A percentile compares a stretch with the other conserved stretches of the same genome.
Conservation (phyloP, 2,888 invertebrate species). For the Venustoraphidia nigricollis region DNA sequence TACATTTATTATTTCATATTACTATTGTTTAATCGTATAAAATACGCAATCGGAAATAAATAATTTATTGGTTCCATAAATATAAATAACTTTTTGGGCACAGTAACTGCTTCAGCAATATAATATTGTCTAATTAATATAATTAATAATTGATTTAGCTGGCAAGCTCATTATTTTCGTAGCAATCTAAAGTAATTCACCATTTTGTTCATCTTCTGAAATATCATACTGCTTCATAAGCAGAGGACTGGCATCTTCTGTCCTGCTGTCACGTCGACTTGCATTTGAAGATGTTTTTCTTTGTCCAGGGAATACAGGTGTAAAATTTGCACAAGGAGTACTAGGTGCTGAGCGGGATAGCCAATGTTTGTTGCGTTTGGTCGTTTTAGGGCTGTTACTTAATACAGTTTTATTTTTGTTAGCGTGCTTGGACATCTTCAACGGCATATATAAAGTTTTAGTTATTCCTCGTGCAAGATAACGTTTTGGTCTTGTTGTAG, state of each 20-base stretch:
- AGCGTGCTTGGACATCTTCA: slow-evolving; percentile 27
- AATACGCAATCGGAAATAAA: too few relatives aligned
- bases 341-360: slow-evolving; percentile 66
- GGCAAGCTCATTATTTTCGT: too few relatives aligned
- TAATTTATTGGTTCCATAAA: too few relatives aligned
- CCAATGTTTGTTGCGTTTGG: slow-evolving; percentile 29
- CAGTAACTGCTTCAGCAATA: too few relatives aligned
- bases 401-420: slow-evolving; percentile 4
- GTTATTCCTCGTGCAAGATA: slow-evolving; percentile 39
- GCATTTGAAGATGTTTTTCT: slow-evolving; percentile 29
- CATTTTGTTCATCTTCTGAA: slow-evolving; percentile 24
- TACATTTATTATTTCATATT: too few relatives aligned
- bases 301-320: slow-evolving; percentile 48
- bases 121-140: too few relatives aligned
- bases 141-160: too few relatives aligned
- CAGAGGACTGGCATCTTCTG: slow-evolving; percentile 46
- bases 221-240: slow-evolving; percentile 36
- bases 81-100: too few relatives aligned
- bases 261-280: slow-evolving; percentile 33
- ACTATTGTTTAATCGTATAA: too few relatives aligned
- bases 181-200: background rate
- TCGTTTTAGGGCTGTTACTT: slow-evolving; percentile 11
- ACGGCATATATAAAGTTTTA: slow-evolving; percentile 55
- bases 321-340: slow-evolving; percentile 54
- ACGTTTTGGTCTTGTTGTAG: slow-evolving; percentile 16